Percentiles rank a stretch among this genome's conserved stretches.
Conservation (phyloP, 2,888 invertebrate species). For the Bugula neritina region DNA sequence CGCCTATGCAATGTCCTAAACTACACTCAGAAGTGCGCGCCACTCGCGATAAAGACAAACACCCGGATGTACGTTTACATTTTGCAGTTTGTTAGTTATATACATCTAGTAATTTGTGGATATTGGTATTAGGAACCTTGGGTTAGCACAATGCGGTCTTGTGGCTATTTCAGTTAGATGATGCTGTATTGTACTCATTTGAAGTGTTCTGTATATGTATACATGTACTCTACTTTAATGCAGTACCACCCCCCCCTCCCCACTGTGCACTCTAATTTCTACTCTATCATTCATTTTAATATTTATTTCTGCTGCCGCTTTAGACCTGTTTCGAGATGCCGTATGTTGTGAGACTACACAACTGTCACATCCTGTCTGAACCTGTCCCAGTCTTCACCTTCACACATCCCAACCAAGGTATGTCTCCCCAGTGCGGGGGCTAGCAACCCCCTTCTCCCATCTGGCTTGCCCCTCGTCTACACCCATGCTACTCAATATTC, state of each 20-base stretch:
- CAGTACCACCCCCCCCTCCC: too few relatives aligned
- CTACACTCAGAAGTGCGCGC: constrained; percentile 66
- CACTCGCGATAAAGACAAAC: constrained; percentile 44
- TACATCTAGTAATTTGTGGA: background rate
- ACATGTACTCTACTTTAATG: background rate
- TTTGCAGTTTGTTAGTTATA: background rate
- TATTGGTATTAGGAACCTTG: too few relatives aligned
- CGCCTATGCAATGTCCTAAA: constrained; percentile 85
- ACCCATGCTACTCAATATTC: background rate
- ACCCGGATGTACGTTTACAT: constrained; percentile 36
- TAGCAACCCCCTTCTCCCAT: background rate
- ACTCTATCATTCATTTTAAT: background rate
- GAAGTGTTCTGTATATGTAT: background rate
- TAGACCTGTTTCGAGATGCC: constrained; percentile 68
- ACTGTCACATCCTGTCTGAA: constrained; percentile 70
- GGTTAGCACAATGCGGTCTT: too few relatives aligned
- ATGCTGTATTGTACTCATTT: background rate
- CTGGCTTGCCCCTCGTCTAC: background rate
- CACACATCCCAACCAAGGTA: constrained; percentile 76
- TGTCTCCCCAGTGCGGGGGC: constrained; percentile 25
- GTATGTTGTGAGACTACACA: constrained; percentile 87
- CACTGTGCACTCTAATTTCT: background rate
- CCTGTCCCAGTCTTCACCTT: constrained; percentile 78
- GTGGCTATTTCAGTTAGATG: background rate
- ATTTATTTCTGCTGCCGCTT: constrained; percentile 27